Percentiles rank a stretch among this genome's conserved stretches.
Conservation (phyloP, 2,888 invertebrate species). For the Ochropacha duplaris region DNA sequence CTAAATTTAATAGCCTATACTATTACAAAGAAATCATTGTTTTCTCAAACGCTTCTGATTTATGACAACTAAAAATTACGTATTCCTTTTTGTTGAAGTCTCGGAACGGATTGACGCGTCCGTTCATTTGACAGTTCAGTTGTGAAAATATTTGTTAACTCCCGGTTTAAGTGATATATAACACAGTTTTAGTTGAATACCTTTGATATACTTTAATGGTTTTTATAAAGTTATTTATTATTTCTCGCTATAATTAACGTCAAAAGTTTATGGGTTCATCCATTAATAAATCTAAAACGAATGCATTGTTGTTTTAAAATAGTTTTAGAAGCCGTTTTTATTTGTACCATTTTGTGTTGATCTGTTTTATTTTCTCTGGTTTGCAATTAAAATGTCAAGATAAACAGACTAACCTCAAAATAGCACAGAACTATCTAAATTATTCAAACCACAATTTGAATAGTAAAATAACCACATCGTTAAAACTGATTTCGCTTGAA, state of each 20-base stretch:
- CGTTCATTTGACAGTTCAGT: conserved; percentile 35
- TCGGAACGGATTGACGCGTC: conserved; percentile 23
- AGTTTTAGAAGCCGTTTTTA: conserved; percentile 15
- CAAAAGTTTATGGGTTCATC: conserved; percentile 19
- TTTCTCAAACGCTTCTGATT: conserved; percentile 73
- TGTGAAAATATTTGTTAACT: conserved; percentile 65
- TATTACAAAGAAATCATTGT: conserved; percentile 80
- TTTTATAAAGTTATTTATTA: conserved; percentile 23
- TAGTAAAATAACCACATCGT: neutral
- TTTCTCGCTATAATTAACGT: conserved; percentile 21
- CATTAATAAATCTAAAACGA: conserved; percentile 25
- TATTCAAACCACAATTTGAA: neutral
- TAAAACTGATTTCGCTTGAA: neutral
- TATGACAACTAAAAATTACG: conserved; percentile 53
- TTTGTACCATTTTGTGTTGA: conserved; percentile 22
- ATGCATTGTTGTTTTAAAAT: conserved; percentile 22
- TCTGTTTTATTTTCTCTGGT: conserved; percentile 13
- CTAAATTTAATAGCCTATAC: conserved; percentile 74
- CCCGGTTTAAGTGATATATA: conserved; percentile 58
- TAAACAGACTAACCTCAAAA: neutral
- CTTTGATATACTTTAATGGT: conserved; percentile 25
- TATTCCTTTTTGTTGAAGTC: conserved; percentile 10
- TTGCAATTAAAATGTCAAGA: neutral
- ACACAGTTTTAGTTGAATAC: conserved; percentile 22
- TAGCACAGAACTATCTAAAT: neutral